phyloP scores from a whole-genome alignment of 2,113 vertebrate genomes.

The Pteronura brasiliensis region DNA sequence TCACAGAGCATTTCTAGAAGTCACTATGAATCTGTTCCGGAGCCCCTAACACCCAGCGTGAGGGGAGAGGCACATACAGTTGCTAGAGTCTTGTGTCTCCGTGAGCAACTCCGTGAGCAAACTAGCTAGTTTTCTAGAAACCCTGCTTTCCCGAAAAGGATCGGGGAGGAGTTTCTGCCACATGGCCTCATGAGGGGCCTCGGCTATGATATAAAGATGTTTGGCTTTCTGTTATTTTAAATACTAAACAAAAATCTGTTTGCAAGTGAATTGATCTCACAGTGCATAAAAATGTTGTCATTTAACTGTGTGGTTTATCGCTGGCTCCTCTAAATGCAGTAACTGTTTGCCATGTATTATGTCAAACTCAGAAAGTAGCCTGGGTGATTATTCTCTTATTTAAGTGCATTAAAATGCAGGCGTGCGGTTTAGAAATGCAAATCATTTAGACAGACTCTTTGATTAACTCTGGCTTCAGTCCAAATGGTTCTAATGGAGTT shows the following conservation, averaged over 20 bases:
- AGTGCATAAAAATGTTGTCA: not conserved
- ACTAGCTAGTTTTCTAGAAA: not conserved
- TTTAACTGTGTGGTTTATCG: conserved; percentile 59
- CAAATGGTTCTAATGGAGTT: conserved; percentile 57
- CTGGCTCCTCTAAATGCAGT: conserved; percentile 57
- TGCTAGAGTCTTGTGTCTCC: fast-evolving
- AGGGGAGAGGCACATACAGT: not conserved
- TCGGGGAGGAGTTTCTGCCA: fast-evolving
- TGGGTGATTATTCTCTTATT: conserved; percentile 72
- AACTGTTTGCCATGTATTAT: conserved; percentile 53
- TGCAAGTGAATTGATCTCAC: conserved; percentile 55
- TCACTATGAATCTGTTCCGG: not conserved
- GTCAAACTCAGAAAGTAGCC: conserved; percentile 59
- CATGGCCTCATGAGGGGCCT: too few species aligned
- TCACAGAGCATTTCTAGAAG: not conserved
- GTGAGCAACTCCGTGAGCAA: too few species aligned
- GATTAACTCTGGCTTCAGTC: conserved; percentile 70
- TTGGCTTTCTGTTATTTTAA: conserved; percentile 14
- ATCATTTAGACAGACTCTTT: conserved; percentile 72
- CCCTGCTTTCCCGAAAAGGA: not conserved
- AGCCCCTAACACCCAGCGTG: fast-evolving
- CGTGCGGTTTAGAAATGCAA: conserved; percentile 73
- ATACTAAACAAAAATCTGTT: conserved; percentile 42
- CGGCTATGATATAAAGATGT: too few species aligned
- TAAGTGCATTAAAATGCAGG: conserved; percentile 76